Base-by-base conservation (phyloP, 2,888 invertebrate species). In the Eupithecia abbreviata region DNA sequence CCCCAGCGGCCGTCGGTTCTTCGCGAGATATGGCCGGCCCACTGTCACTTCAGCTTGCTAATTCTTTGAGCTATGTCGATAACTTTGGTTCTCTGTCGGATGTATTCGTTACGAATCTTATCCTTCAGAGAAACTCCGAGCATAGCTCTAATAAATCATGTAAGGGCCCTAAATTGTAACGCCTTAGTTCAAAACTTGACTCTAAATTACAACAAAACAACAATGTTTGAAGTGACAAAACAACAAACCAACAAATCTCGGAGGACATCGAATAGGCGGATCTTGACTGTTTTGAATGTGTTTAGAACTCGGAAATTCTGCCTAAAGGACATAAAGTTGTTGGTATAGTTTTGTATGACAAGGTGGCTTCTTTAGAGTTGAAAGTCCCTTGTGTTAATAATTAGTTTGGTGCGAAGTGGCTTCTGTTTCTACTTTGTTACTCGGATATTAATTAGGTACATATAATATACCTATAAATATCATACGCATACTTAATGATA, bases 221-320 rank as follows among this genome's bases (percentile, higher is more conserved):
- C 72, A 78, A 58, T 69, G 73, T 77, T 76, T 51, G 78, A 79
- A 80, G 76, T 82, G 77, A 69, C 80, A 80, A 76, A 82, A 79
- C 81, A 82, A 75, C 78, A 65, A 79, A 75, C 66, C 72, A 70
- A 77, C 77, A 77, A 82, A 82, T 83, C 80, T 75, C 67, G 49
- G 71, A 43, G 72, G 73, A 84, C 84, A 83, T 49, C 41, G 76
- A 78, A 82, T 62, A 72, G 84, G 84, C 84, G 84, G 74, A 4
- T 72, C 13, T 62, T 13, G 47, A 15, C 77, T 68, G 67, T n/a
- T 68, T 69, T 47, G 69, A 47, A 69, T 69, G 69, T 69, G 69
- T 69, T 69, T 62, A 18, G 62, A 30, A 30, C 62, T 62, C 12
- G 18, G 30, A 62, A 62, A 68, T 45, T 47, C n/a, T 68, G 18